Conservation (phyloP, 2,797 vertebrate genomes). For the Centropyge bicolor region DNA sequence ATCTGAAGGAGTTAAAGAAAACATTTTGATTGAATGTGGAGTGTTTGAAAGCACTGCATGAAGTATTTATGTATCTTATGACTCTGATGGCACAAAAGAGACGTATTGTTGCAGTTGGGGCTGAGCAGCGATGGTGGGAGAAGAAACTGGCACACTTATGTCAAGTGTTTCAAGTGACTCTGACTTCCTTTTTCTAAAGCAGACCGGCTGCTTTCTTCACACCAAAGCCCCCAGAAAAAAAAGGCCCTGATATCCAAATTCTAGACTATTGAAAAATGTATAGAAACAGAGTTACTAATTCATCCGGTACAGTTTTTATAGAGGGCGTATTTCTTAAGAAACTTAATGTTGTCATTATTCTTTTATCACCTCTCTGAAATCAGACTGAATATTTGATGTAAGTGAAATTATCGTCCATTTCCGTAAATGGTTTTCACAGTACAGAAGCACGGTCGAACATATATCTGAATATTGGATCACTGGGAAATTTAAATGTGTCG, state of each 20-base stretch:
- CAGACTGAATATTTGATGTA: constrained; percentile 33
- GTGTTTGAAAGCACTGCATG: constrained; percentile 42
- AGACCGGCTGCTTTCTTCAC: constrained; percentile 14
- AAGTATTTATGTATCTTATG: constrained; percentile 66
- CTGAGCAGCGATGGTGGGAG: constrained; percentile 26
- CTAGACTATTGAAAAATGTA: constrained; percentile 34
- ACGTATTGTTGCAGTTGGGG: constrained; percentile 34
- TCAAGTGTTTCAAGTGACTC: constrained; percentile 44
- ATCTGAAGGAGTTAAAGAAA: constrained; percentile 37
- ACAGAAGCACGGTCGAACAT: constrained; percentile 13
- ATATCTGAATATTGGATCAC: constrained; percentile 23
- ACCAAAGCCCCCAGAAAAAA: constrained; percentile 24
- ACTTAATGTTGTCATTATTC: constrained; percentile 23
- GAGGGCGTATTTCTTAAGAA: constrained; percentile 11
- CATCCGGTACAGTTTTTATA: constrained; percentile 28
- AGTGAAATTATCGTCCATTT: constrained; percentile 26
- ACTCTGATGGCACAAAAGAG: constrained; percentile 48
- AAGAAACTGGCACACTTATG: constrained; percentile 17
- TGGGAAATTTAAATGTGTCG: constrained; percentile 19
- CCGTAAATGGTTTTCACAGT: constrained; percentile 21
- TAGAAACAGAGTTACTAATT: constrained; percentile 23
- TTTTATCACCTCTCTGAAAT: constrained; percentile 24
- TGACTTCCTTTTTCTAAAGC: constrained; percentile 2
- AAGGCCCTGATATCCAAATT: constrained; percentile 9
- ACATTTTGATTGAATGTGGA: constrained; percentile 41